phyloP scores from a whole-genome alignment of 2,797 vertebrate genomes.

The Gymnothorax javanicus region DNA sequence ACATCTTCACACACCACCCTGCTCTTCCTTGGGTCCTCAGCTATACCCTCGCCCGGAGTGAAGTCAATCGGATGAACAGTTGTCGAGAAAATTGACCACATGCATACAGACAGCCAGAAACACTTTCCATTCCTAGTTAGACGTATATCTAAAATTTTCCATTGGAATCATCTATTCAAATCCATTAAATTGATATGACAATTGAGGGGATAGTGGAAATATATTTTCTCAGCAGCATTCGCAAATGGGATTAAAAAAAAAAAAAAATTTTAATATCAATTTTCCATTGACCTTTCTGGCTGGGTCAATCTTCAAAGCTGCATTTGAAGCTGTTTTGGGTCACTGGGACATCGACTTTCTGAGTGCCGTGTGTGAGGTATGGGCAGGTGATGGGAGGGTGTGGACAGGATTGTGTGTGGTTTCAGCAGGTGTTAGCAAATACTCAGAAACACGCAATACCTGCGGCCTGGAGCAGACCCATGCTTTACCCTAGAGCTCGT shows the following conservation, averaged over 20 bases:
- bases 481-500: constrained; percentile 35
- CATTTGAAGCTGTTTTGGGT: constrained; percentile 24
- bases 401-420: constrained; percentile 59
- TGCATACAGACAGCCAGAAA: too few relatives aligned
- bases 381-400: constrained; percentile 49
- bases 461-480: constrained; percentile 45
- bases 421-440: constrained; percentile 51
- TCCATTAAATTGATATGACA: not conserved
- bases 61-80: too few relatives aligned
- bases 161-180: not conserved
- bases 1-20: too few relatives aligned
- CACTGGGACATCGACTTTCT: constrained; percentile 23
- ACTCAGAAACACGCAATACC: constrained; percentile 36
- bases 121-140: too few relatives aligned
- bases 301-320: constrained; percentile 27
- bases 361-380: constrained; percentile 25
- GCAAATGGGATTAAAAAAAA: not conserved
- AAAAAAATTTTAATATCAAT: not conserved
- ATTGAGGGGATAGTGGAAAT: not conserved
- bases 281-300: constrained; percentile 1
- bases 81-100: too few relatives aligned
- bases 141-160: too few relatives aligned
- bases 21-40: too few relatives aligned
- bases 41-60: too few relatives aligned
- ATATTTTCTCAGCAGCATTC: not conserved